phyloP scores from a whole-genome alignment of 1,140 invertebrate species.

The Brachionus calyciflorus region DNA sequence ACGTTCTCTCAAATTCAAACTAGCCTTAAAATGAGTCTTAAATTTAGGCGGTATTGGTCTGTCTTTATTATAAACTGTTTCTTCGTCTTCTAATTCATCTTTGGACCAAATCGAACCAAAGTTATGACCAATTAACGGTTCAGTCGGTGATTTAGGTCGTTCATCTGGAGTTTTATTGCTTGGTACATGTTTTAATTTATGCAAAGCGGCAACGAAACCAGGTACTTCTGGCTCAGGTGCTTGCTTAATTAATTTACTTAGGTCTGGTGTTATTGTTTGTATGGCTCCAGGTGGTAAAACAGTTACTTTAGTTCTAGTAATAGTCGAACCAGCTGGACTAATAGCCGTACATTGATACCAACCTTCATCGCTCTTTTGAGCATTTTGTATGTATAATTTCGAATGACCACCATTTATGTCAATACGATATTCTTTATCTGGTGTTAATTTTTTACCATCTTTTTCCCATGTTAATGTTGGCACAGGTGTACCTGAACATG shows the following conservation, averaged over 20 bases:
- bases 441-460: constrained; percentile 51
- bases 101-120: constrained; percentile 45
- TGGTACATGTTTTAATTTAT: constrained; percentile 29
- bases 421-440: constrained; percentile 41
- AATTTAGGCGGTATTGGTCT: constrained; percentile 73
- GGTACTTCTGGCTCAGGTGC: constrained; percentile 33
- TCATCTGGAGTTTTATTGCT: neutral
- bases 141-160: neutral
- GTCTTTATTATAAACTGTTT: constrained; percentile 56
- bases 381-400: constrained; percentile 78
- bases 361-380: constrained; percentile 77
- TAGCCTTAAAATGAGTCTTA: constrained; percentile 84
- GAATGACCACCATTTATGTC: constrained; percentile 74
- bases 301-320: constrained; percentile 79
- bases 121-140: constrained; percentile 26
- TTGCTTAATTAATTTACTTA: constrained; percentile 23
- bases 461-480: constrained; percentile 96
- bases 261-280: neutral
- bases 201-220: constrained; percentile 6
- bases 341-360: constrained; percentile 97
- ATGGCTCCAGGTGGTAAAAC: constrained; percentile 50
- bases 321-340: constrained; percentile 89
- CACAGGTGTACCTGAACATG: constrained; percentile 84
- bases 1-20: constrained; percentile 79
- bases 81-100: constrained; percentile 48